phyloP scores from a whole-genome alignment of 1,140 invertebrate species.

The Aplysia californica region DNA sequence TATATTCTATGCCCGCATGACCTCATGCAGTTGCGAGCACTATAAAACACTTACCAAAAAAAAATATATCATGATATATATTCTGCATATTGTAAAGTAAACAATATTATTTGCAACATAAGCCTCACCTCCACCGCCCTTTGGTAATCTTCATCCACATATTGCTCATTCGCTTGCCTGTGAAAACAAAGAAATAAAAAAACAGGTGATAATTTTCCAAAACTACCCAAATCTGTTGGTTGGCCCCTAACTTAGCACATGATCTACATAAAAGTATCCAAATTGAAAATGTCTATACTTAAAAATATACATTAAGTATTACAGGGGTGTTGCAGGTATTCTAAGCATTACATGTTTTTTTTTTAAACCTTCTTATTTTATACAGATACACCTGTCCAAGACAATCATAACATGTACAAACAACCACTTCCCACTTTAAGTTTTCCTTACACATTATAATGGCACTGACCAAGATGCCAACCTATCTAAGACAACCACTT shows the following conservation, averaged over 20 bases:
- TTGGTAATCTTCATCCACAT: conserved; percentile 59
- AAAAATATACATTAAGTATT: neutral
- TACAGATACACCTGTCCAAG: no score
- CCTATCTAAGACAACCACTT: no score
- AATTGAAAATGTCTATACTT: neutral
- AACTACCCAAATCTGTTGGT: neutral
- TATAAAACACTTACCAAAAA: neutral
- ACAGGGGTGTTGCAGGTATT: neutral
- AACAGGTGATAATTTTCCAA: no score
- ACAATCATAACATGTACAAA: no score
- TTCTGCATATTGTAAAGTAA: neutral
- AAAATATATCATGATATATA: neutral
- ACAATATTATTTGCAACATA: neutral
- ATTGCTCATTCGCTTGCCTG: conserved; percentile 59
- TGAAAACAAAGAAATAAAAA: conserved; percentile 29
- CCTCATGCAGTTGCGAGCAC: neutral
- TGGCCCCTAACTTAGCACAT: neutral
- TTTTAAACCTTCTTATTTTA: neutral
- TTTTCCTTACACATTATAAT: no score
- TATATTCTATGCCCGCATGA: neutral
- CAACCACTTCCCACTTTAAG: no score
- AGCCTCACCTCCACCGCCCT: conserved; percentile 52
- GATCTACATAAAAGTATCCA: neutral
- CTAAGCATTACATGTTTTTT: neutral
- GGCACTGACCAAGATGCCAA: no score